These are phyloP conservation scores for Tinamus guttatus DNA, from an alignment of 2,113 vertebrate species.

Conservation along the genomic window DNA sequence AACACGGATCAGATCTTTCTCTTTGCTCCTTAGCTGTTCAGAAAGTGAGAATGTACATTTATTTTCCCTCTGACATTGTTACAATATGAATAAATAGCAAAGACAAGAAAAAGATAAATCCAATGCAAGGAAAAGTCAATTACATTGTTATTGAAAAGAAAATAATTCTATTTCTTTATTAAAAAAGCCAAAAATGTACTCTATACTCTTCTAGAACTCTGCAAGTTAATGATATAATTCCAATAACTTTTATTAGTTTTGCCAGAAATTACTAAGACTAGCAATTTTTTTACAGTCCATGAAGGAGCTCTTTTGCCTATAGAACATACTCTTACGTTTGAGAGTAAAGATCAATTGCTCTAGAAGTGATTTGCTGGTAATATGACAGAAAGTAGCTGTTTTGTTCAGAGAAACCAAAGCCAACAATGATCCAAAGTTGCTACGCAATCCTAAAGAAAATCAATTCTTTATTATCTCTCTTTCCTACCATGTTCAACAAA, in stretches of 20 bases:
- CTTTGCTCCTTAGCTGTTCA: not conserved
- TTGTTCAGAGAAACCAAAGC: not conserved
- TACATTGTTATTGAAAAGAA: not conserved
- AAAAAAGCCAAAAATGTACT: rapidly evolving
- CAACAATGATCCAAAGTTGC: not conserved
- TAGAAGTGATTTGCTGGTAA: too few species aligned
- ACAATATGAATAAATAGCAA: not conserved
- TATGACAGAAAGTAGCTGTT: not conserved
- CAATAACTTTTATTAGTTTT: not conserved
- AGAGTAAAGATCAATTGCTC: not conserved
- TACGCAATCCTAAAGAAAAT: not conserved
- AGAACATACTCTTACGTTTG: not conserved
- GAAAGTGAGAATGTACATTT: not conserved
- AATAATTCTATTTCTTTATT: not conserved
- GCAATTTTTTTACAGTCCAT: not conserved
- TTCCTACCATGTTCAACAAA: not conserved
- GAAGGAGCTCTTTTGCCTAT: not conserved
- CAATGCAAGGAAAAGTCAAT: not conserved
- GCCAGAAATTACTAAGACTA: not conserved
- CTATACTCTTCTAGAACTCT: not conserved
- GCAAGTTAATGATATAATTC: not conserved
- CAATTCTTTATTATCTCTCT: not conserved
- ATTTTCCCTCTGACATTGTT: not conserved
- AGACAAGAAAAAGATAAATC: not conserved
- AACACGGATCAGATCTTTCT: not conserved